Evolutionary conservation across 2,113 vertebrate species (phyloP).

Genomic region (Thryonomys swinderianus): DNA sequence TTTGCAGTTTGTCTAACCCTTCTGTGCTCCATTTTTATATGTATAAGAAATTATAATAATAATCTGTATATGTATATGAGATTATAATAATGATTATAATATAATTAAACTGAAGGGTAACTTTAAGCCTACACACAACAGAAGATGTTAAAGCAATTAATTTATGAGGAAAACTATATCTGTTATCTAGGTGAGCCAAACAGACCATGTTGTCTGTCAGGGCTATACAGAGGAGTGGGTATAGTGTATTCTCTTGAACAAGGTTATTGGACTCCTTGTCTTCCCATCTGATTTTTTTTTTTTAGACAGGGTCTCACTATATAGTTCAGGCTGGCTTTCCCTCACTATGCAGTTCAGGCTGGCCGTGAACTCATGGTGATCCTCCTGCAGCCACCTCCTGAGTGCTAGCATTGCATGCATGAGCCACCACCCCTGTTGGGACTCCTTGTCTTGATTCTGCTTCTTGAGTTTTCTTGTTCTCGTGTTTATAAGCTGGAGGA

Average conservation of each 20-base stretch:
- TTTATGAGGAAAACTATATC: background rate
- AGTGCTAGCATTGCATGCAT: no score
- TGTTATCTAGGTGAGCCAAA: background rate
- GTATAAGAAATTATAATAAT: constrained; percentile 25
- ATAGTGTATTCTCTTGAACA: background rate
- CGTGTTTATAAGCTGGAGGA: no score
- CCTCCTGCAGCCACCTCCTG: no score
- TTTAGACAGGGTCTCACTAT: no score
- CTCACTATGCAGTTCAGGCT: no score
- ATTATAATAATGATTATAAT: background rate
- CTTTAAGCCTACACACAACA: background rate
- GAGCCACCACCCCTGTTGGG: no score
- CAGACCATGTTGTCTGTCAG: background rate
- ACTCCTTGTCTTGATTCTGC: background rate
- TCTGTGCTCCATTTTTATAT: background rate
- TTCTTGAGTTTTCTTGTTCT: background rate
- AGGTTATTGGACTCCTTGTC: no score
- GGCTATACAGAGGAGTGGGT: background rate
- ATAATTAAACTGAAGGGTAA: background rate
- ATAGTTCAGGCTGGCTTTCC: no score
- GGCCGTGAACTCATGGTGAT: no score
- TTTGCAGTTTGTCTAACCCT: background rate
- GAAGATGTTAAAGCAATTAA: background rate
- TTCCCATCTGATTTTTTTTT: no score
- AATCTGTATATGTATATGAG: no score